These are phyloP conservation scores for Chrysaora quinquecirrha DNA, from an alignment of 30 jellyfish, hydroid and myxozoan species.

Conservation along the genomic window DNA sequence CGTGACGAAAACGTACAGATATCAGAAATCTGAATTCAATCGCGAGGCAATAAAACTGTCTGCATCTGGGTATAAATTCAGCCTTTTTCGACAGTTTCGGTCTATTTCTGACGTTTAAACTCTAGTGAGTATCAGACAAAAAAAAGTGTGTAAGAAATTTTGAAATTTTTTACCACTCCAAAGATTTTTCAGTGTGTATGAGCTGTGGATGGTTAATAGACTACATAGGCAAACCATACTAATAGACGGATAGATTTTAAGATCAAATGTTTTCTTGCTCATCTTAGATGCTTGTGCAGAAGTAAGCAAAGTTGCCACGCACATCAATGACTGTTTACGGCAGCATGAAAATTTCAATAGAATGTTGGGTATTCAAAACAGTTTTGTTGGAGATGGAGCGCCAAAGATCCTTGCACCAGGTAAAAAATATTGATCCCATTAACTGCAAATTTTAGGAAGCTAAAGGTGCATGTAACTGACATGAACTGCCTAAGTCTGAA, in stretches of 20 bases:
- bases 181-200: neutral
- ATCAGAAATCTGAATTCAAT: neutral
- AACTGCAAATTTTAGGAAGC: too few relatives aligned
- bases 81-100: too few relatives aligned
- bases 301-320: conserved; percentile 82
- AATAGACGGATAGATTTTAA: neutral
- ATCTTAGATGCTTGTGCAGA: conserved; percentile 81
- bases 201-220: neutral
- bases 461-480: too few relatives aligned
- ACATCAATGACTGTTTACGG: conserved; percentile 91
- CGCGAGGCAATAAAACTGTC: neutral
- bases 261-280: too few relatives aligned
- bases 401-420: conserved; percentile 96
- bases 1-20: neutral
- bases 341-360: conserved; percentile 92
- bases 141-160: too few relatives aligned
- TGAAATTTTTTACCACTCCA: too few relatives aligned
- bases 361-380: conserved; percentile 85
- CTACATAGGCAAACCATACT: neutral
- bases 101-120: too few relatives aligned
- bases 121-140: too few relatives aligned
- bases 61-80: too few relatives aligned
- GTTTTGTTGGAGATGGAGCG: conserved; percentile 85
- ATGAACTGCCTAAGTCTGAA: too few relatives aligned
- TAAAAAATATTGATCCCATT: too few relatives aligned